A percentile compares a stretch with the other conserved stretches of the same genome.
phyloP scores from a whole-genome alignment of 2,113 vertebrate species.

The Lates calcarifer region DNA sequence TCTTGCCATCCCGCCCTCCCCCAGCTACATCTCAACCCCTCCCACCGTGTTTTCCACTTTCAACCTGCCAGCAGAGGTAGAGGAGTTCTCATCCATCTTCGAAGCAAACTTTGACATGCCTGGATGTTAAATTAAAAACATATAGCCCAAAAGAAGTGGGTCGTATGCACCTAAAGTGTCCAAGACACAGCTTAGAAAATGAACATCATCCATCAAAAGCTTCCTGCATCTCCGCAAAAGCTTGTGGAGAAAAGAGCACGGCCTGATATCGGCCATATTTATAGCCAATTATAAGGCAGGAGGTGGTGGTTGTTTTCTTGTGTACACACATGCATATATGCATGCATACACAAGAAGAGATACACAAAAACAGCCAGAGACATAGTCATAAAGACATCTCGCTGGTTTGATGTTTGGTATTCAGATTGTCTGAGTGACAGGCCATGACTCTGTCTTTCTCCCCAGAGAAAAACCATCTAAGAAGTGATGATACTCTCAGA shows the following conservation, averaged over 20 bases:
- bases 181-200: conserved; percentile 77
- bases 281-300: conserved; percentile 55
- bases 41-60: conserved; percentile 42
- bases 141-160: conserved; percentile 69
- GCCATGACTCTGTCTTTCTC: neutral
- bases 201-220: conserved; percentile 82
- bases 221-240: conserved; percentile 7
- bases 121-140: conserved; percentile 82
- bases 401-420: neutral
- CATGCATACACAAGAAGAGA: neutral
- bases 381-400: neutral
- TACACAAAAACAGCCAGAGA: neutral
- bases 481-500: conserved; percentile 1
- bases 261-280: conserved; percentile 28
- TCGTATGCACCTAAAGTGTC: conserved; percentile 74
- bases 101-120: conserved; percentile 57
- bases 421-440: conserved; percentile 22
- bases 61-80: conserved; percentile 76
- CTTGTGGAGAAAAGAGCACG: neutral
- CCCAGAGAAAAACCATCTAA: conserved; percentile 17
- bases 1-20: neutral
- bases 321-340: neutral
- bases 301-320: neutral
- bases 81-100: conserved; percentile 80
- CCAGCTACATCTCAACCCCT: conserved; percentile 19